phyloP scores from a whole-genome alignment of 2,113 vertebrate genomes.

The Clarias magur region DNA sequence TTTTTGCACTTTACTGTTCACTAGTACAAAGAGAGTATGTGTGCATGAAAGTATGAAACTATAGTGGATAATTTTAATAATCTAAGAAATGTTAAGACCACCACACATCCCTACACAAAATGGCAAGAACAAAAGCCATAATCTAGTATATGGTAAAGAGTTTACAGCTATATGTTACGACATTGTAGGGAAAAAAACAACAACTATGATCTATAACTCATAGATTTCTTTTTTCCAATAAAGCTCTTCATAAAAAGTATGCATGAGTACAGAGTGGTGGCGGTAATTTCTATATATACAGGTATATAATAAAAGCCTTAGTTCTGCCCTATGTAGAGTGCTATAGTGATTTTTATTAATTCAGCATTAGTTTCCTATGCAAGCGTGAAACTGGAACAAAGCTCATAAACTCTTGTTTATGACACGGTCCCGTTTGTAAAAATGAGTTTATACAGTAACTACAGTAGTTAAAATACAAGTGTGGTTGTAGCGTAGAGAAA shows the following conservation, averaged over 20 bases:
- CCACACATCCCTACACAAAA: not conserved
- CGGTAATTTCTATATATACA: not conserved
- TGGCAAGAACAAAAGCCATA: too few relatives aligned
- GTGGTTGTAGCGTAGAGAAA: not conserved
- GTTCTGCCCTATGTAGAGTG: not conserved
- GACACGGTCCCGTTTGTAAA: too few relatives aligned
- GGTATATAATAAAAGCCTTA: not conserved
- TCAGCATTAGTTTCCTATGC: not conserved
- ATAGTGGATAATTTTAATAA: not conserved
- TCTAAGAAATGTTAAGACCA: not conserved
- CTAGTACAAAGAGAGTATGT: not conserved
- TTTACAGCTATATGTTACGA: not conserved
- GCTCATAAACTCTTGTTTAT: not conserved
- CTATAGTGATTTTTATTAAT: not conserved
- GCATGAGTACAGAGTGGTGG: not conserved
- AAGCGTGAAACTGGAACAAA: not conserved
- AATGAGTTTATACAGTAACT: not conserved
- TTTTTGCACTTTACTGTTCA: not conserved
- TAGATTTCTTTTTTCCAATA: not conserved
- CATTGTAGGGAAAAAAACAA: not conserved
- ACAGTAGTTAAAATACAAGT: not conserved
- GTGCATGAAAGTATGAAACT: not conserved
- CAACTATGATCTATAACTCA: not conserved
- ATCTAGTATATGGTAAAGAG: not conserved
- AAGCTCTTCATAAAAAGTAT: not conserved